Conservation (phyloP, 2,113 vertebrate species). For the Melozone crissalis region DNA sequence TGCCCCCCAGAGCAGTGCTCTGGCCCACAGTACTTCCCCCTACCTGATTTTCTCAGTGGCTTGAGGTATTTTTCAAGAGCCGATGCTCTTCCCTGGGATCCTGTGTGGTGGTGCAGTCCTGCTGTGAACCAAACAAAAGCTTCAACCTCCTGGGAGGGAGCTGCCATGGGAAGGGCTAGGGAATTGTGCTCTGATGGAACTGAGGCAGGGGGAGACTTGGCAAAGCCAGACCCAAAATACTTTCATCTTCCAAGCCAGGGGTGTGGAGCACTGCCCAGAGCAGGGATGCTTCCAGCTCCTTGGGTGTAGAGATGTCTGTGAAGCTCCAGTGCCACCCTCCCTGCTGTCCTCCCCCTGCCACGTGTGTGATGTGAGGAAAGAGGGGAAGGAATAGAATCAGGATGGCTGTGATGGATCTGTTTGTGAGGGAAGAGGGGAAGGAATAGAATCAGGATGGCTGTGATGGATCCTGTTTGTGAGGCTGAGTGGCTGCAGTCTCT, state of each 20-base stretch:
- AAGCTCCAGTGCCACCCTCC: not conserved
- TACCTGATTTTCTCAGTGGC: not conserved
- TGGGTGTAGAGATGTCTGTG: not conserved
- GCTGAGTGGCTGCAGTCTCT: not conserved
- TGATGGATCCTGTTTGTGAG: not conserved
- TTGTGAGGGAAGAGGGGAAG: not conserved
- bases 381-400: not conserved
- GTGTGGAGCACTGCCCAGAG: not conserved
- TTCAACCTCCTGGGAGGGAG: not conserved
- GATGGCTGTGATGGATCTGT: not conserved
- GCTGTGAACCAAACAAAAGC: not conserved
- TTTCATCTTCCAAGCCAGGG: not conserved
- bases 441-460: not conserved
- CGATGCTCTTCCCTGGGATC: not conserved
- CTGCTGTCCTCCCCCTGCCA: not conserved
- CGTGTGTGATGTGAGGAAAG: not conserved
- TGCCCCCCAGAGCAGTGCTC: not conserved
- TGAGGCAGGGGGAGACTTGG: not conserved
- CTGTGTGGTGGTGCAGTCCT: not conserved
- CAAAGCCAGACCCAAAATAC: not conserved
- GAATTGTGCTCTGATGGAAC: not conserved
- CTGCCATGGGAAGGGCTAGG: not conserved
- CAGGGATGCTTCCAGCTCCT: fast-evolving
- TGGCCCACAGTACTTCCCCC: not conserved
- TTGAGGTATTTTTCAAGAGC: not conserved